Conservation (phyloP, 2,888 invertebrate species). For the Neoitamus cyanurus region DNA sequence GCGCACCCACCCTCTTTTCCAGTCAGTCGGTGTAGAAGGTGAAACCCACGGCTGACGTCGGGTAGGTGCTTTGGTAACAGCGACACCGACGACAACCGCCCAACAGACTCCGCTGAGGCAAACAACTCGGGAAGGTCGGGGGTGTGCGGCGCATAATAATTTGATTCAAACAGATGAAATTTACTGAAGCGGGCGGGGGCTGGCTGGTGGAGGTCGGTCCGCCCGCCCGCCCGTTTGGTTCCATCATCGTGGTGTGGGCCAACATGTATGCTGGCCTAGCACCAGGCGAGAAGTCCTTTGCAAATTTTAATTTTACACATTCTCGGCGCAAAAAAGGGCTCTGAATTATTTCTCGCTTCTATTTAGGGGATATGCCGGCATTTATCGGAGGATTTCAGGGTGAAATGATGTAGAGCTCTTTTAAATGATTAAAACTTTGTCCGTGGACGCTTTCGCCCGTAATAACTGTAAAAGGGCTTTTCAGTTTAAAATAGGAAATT, state of each 20-base stretch:
- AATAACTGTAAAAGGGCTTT: not conserved
- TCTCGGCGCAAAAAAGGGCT: not conserved
- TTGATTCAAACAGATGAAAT: slow-evolving; percentile 39
- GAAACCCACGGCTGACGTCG: not conserved
- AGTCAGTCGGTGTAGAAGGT: not conserved
- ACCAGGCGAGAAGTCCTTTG: slow-evolving; percentile 9
- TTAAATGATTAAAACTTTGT: slow-evolving; percentile 1
- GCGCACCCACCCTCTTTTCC: not conserved
- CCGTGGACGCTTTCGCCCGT: not conserved
- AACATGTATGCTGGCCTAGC: slow-evolving; percentile 6
- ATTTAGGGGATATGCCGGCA: not conserved
- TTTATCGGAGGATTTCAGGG: slow-evolving; percentile 13
- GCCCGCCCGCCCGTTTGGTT: not conserved
- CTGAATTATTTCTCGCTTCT: slow-evolving; percentile 45
- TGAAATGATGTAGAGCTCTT: not conserved
- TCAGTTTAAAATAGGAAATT: not conserved
- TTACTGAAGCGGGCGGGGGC: not conserved
- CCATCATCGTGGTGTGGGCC: not conserved
- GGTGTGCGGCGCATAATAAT: slow-evolving; percentile 36
- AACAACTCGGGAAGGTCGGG: not conserved
- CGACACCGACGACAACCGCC: slow-evolving; percentile 14
- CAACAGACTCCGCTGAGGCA: not conserved
- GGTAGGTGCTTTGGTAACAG: not conserved
- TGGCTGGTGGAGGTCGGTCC: not conserved
- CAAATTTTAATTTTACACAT: slow-evolving; percentile 43